Percentiles rank a stretch among this genome's conserved stretches.
Conservation (phyloP, 2,797 vertebrate species). For the Gadopsis marmoratus region DNA sequence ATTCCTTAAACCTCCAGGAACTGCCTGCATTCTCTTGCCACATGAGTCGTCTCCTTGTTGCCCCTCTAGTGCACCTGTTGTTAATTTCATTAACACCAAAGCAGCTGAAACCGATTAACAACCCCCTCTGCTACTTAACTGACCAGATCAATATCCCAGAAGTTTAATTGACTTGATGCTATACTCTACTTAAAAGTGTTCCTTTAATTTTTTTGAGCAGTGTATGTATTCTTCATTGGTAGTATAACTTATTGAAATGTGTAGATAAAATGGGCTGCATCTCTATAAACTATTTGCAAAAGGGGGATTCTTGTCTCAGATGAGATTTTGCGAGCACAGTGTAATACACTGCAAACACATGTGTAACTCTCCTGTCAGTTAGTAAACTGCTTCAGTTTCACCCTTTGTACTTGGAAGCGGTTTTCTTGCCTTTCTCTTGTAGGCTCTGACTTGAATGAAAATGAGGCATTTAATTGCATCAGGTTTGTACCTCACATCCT, state of each 20-base stretch:
- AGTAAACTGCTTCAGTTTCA: slow-evolving; percentile 55
- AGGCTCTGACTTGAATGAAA: slow-evolving; percentile 79
- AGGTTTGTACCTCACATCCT: slow-evolving; percentile 70
- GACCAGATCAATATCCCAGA: too few relatives aligned
- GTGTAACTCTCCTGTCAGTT: slow-evolving; percentile 19
- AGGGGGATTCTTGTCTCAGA: background rate
- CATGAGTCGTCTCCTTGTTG: too few relatives aligned
- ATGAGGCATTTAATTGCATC: slow-evolving; percentile 71
- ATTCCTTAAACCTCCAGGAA: too few relatives aligned
- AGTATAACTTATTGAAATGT: background rate
- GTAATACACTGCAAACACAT: background rate
- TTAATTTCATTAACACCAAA: too few relatives aligned
- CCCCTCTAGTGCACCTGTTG: too few relatives aligned
- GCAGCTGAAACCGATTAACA: too few relatives aligned
- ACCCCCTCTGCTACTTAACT: too few relatives aligned
- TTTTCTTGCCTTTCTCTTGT: slow-evolving; percentile 67
- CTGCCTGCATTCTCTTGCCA: too few relatives aligned
- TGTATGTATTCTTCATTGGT: background rate
- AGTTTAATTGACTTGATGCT: too few relatives aligned
- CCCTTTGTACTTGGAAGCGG: slow-evolving; percentile 51
- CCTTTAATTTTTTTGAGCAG: too few relatives aligned
- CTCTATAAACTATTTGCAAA: background rate
- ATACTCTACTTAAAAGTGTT: too few relatives aligned
- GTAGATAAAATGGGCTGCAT: background rate
- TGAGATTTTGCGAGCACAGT: background rate